Evolutionary conservation across 37 sponge, comb jelly and placozoan species (phyloP), one percentile per base, ranked within the genome.

Genomic region (Theonella swinhoei): DNA sequence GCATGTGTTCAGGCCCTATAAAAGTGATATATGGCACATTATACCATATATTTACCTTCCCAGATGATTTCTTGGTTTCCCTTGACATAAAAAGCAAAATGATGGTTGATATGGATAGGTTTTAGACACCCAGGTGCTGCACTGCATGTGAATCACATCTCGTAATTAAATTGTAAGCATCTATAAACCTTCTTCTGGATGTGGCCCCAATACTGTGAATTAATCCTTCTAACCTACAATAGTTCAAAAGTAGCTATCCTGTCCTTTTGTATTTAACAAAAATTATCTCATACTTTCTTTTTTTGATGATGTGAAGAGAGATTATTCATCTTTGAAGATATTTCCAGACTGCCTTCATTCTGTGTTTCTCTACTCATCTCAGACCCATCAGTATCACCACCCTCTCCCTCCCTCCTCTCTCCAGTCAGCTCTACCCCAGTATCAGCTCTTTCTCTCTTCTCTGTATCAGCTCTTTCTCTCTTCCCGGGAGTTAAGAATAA

Each of bases 1-100:
- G 35, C 71, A 70, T 70, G 39, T 33, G 38, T 19, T 70, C 71
- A 34, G 71, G 71, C 38, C 71, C 71, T 70, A 14, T 35, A 22
- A 20, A 35, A 29, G 20, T 70, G 20, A 8, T 11, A 70, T 70
- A 11, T 8, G 71, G 24, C 4, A 7, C 71, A 70, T 14, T 35
- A 70, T 31, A 3, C 4, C 30, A 35, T 36, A 35, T 8, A 11
- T 35, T 17, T 9, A 70, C 71, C 71, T 70, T 70, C 71, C 71
- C 71, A 70, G 11, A 70, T 30, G 9, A 70, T 70, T 70, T 70
- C 71, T 4, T 70, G 71, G 30, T 24, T 4, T 30, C 71, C 71
- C 54, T 47, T 47, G 7, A 47, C 54, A 70, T 17, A 70, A 36
- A 34, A 70, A 70, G 32, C 71, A 70, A 33, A 70, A 70, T 70